Evolutionary conservation across 2,113 vertebrate species (phyloP), one percentile per base, ranked within the genome.

Genomic region (Microcebus murinus): DNA sequence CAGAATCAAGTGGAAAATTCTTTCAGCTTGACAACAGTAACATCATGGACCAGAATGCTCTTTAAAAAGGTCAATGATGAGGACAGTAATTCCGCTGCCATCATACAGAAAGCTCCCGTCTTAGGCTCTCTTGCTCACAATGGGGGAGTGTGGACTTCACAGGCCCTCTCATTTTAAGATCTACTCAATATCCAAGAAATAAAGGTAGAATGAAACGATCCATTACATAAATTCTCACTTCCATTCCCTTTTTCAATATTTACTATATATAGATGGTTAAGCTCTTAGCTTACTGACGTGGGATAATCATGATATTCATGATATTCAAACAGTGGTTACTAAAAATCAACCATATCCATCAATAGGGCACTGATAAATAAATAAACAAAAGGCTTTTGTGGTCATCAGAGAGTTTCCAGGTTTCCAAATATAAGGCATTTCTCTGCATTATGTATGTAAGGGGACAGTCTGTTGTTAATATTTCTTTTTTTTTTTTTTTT

Each of bases 61-160:
- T 73, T 36, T 29, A 4, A 48, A 81, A 61, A 31, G 29, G 74
- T 17, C 63, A 29, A 0, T 3, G 42, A 50, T 8, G 1, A 18
- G 73, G 67, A 85, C 36, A 52, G 34, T 11, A 31, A 36, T 1
- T 8, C 34, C 31, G 3, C 1, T 3, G n/a, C 48, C 12, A 14
- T 9, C 17, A 14, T 0, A 34, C n/a, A 83, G 27, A 73, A 77
- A 67, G 86, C 59, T 36, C 77, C 52, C 7, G 27, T 76, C 65
- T 13, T 10, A n/a, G 27, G 71, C n/a, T 13, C n/a, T 27, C 29
- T 34, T 21, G 57, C n/a, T 42, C 27, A 21, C 1, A 1, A 6
- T 11, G 8, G 36, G 5, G 42, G 20, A 36, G 18, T 2, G 0
- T 0, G n/a, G 21, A 25, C 11, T n/a, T n/a, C 29, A 21, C 1